These are phyloP conservation scores for Rosalia funebris DNA, from an alignment of 2,888 invertebrate genomes.

Conservation along the genomic window DNA sequence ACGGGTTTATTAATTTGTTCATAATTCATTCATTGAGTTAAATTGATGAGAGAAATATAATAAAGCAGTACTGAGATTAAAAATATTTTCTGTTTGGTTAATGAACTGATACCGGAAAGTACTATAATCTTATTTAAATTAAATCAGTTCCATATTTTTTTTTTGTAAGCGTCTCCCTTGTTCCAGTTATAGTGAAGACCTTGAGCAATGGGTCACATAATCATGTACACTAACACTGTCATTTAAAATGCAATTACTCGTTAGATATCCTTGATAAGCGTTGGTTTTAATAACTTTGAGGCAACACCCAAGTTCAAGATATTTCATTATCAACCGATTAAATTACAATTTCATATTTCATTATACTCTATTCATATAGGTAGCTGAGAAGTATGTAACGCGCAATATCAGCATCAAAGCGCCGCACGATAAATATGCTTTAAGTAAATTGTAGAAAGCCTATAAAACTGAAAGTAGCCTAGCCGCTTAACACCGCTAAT, in stretches of 20 bases:
- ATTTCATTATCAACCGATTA: conserved; percentile 9
- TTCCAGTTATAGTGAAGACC: conserved; percentile 5
- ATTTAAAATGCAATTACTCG: conserved; percentile 6
- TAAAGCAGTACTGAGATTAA: no score
- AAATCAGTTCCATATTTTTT: not conserved
- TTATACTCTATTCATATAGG: not conserved
- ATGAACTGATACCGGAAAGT: no score
- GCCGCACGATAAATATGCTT: conserved; percentile 15
- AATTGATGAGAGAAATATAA: no score
- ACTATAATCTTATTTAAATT: not conserved
- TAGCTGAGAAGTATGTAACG: not conserved
- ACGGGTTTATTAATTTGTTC: no score
- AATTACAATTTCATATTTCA: not conserved
- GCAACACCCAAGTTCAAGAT: conserved; percentile 12
- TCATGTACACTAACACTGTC: not conserved
- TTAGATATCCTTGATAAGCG: conserved; percentile 12
- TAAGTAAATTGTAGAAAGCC: conserved; percentile 29
- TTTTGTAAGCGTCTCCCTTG: not conserved
- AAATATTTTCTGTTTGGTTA: no score
- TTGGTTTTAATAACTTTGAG: conserved; percentile 8
- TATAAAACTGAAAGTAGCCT: conserved; percentile 29
- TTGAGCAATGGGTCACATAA: not conserved
- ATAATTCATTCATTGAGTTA: no score
- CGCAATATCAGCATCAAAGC: conserved; percentile 4
- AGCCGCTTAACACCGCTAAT: conserved; percentile 4